Conservation (phyloP, 2,797 vertebrate species). For the Miichthys miiuy region DNA sequence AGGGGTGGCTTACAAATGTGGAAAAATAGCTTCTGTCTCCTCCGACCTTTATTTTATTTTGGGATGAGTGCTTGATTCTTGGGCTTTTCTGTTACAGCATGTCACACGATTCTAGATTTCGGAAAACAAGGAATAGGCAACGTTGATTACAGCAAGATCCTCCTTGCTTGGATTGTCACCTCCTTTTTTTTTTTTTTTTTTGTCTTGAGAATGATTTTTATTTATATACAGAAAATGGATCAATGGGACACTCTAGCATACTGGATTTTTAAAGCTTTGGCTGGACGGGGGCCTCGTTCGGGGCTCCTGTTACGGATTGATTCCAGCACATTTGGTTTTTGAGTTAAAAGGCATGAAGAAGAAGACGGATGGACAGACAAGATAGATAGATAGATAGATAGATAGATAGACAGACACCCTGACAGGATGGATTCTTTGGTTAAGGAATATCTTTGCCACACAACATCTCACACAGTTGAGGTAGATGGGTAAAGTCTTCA, state of each 20-base stretch:
- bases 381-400: constrained; percentile 68
- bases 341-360: constrained; percentile 84
- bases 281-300: constrained; percentile 73
- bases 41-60: constrained; percentile 69
- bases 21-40: constrained; percentile 86
- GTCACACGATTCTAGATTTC: constrained; percentile 72
- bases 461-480: constrained; percentile 88
- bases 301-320: constrained; percentile 82
- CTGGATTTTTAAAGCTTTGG: constrained; percentile 76
- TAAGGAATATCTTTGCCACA: constrained; percentile 88
- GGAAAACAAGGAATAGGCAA: constrained; percentile 85
- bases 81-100: constrained; percentile 69
- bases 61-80: constrained; percentile 74
- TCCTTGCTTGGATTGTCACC: constrained; percentile 89
- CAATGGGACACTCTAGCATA: constrained; percentile 75
- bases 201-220: constrained; percentile 84
- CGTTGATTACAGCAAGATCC: constrained; percentile 89
- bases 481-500: constrained; percentile 88
- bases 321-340: constrained; percentile 90
- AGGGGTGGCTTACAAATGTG: constrained; percentile 84
- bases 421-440: constrained; percentile 90
- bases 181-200: constrained; percentile 78
- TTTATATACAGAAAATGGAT: constrained; percentile 81
- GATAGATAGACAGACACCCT: constrained; percentile 82
- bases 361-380: constrained; percentile 79